These are phyloP conservation scores for Emydura subglobosa DNA, from an alignment of 2,113 vertebrate species.

Conservation along the genomic window DNA sequence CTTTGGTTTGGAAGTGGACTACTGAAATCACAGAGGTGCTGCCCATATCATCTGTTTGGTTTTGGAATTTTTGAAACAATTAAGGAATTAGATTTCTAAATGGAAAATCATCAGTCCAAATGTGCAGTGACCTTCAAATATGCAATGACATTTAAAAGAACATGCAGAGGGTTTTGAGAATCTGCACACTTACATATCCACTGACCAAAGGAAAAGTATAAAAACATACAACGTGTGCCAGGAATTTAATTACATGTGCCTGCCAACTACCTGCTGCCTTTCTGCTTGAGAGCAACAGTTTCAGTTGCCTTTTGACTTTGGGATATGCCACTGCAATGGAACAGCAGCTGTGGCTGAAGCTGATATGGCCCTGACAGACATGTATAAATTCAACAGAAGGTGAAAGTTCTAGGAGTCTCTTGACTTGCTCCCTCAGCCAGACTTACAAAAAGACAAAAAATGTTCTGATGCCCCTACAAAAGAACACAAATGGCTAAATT, in stretches of 20 bases:
- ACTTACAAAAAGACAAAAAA: background rate
- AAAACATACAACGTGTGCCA: background rate
- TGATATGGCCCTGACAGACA: background rate
- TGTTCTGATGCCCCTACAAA: background rate
- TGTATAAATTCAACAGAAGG: background rate
- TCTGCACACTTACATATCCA: background rate
- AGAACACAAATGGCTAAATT: background rate
- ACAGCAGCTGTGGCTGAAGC: background rate
- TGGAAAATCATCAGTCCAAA: background rate
- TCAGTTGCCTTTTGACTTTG: background rate
- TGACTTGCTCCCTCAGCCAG: background rate
- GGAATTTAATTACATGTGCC: constrained; percentile 45
- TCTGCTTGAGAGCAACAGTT: constrained; percentile 31
- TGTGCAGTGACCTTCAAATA: background rate
- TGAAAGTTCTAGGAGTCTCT: background rate
- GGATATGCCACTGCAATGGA: background rate
- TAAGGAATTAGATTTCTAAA: background rate
- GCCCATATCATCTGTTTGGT: background rate
- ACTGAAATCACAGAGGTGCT: background rate
- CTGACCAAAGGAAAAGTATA: constrained; percentile 34
- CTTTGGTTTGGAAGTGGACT: rapidly evolving
- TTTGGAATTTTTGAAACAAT: background rate
- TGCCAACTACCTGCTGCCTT: constrained; percentile 28
- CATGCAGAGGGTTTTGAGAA: background rate
- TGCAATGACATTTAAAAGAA: constrained; percentile 27